phyloP scores from a whole-genome alignment of 2,888 invertebrate genomes.

The Agrenia bidenticulata region DNA sequence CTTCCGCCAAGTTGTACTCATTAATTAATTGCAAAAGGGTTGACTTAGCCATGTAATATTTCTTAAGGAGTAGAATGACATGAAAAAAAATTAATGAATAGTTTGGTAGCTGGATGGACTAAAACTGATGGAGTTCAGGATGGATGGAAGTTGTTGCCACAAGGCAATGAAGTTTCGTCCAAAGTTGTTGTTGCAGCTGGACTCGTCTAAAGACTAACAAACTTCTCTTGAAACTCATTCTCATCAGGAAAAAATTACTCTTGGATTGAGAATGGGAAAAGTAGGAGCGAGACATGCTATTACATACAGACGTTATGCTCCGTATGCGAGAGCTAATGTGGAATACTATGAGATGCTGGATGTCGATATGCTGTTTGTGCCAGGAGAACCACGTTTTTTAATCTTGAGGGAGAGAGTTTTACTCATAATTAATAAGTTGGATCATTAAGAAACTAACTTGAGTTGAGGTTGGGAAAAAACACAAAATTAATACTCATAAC shows the following conservation, averaged over 20 bases:
- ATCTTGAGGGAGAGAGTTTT: constrained; percentile 7
- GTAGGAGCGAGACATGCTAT: no score
- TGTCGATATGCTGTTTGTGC: no score
- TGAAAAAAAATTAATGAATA: no score
- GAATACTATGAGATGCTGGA: no score
- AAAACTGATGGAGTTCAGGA: not conserved
- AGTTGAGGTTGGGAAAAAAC: not conserved
- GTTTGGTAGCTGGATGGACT: not conserved
- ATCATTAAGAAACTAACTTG: constrained; percentile 10
- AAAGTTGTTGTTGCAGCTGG: constrained; percentile 7
- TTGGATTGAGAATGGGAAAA: no score
- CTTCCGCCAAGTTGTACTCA: no score
- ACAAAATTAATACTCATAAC: constrained; percentile 3
- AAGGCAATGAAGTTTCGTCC: not conserved
- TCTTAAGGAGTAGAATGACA: no score
- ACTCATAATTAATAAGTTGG: constrained; percentile 12
- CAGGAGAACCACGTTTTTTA: constrained; percentile 5
- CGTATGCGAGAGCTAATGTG: no score
- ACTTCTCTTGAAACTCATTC: not conserved
- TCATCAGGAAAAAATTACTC: constrained; percentile 1
- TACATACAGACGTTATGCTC: no score
- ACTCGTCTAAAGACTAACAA: constrained; percentile 3
- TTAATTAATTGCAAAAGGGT: no score
- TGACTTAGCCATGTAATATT: no score
- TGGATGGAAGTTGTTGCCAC: not conserved